A percentile compares a stretch with the other conserved stretches of the same genome.
phyloP scores from a whole-genome alignment of 2,113 vertebrate species.

The Daubentonia madagascariensis region DNA sequence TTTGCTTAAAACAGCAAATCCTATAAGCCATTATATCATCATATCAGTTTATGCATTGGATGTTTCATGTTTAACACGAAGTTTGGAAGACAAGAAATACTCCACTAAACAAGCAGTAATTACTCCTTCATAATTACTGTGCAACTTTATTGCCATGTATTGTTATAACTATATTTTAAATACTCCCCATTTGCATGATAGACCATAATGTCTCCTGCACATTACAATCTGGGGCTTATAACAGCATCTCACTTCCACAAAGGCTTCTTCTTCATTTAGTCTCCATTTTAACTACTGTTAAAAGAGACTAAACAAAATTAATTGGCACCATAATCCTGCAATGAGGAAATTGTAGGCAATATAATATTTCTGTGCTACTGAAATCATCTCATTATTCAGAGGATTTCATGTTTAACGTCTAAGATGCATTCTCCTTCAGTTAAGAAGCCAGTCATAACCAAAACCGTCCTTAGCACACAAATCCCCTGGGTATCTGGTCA shows the following conservation, averaged over 20 bases:
- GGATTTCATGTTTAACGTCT: not conserved
- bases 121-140: slow-evolving; percentile 66
- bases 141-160: slow-evolving; percentile 59
- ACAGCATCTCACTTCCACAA: slow-evolving; percentile 25
- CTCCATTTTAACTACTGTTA: slow-evolving; percentile 65
- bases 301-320: slow-evolving; percentile 62
- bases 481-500: not conserved
- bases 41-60: not conserved
- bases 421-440: not conserved
- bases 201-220: slow-evolving; percentile 58
- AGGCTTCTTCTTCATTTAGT: slow-evolving; percentile 56
- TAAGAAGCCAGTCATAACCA: not conserved
- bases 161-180: slow-evolving; percentile 78
- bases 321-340: slow-evolving; percentile 53
- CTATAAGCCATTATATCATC: not conserved
- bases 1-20: slow-evolving; percentile 11
- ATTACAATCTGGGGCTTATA: slow-evolving; percentile 55
- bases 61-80: slow-evolving; percentile 40
- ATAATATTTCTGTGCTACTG: slow-evolving; percentile 39
- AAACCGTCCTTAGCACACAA: not conserved
- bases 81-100: slow-evolving; percentile 42
- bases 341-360: slow-evolving; percentile 37
- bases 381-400: slow-evolving; percentile 45
- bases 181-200: slow-evolving; percentile 59
- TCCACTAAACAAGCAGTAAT: slow-evolving; percentile 58